Evolutionary conservation across 2,888 invertebrate species (phyloP), one percentile per base, ranked within the genome.

Genomic region (Spatulosminthurus flaviceps): DNA sequence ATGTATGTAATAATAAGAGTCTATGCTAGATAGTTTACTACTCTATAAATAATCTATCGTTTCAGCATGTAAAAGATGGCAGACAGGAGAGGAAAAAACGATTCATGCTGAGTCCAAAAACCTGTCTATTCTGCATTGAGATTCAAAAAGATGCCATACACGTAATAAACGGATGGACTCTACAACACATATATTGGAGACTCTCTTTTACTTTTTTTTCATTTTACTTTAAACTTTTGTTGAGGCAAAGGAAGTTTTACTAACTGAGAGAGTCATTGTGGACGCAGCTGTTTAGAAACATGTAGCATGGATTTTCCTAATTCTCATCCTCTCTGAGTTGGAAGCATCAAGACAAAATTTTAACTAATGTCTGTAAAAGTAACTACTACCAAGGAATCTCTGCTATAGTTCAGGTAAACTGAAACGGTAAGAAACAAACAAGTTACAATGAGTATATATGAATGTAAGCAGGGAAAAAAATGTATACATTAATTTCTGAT

Each of bases 41-140:
- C 78, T 78, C 78, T 78, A 78, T 78, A 78, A 78, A 78, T 78
- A 78, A 78, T 78, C 78, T 64, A 78, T 78, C 72, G 78, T 72
- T 70, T 78, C 66, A 73, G 42, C 78, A 72, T 78, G 64, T 78
- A 78, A n/a, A n/a, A 34, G 61, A 60, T 41, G 41, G 42, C 21
- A 70, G 70, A 69, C 77, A 26, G 69, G 69, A 42, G 69, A 42
- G 43, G 43, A 67, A 76, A 78, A 42, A 72, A 9, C 22, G 78
- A 41, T 78, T 78, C 78, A 78, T 60, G 78, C 78, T 78, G 78
- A 60, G 78, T 29, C 78, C 71, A 72, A 78, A 75, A 78, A 78
- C 78, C 78, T 72, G 78, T 77, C 78, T 64, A 78, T 78, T 67
- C 66, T 67, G 67, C 67, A 51, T 77, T 77, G 43, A 69, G 77